Evolutionary conservation across 2,888 invertebrate species (phyloP), one percentile per base, ranked within the genome.

Genomic region (Gortyna flavago): DNA sequence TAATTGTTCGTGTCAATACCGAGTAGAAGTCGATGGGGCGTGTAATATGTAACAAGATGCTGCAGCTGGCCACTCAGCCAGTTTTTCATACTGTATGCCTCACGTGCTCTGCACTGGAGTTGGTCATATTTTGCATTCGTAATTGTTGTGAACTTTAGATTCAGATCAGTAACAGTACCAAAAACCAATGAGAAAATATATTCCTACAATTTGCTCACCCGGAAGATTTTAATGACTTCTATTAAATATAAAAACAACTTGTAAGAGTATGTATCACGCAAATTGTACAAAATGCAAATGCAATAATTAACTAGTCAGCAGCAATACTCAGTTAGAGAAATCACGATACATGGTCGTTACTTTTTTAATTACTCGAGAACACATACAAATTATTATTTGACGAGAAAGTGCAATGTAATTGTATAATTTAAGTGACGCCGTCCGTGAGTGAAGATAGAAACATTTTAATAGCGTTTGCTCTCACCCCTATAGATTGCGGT

Each of bases 1-100:
- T 89, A 88, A 87, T 89, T 85, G 80, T 84, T 85, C 85, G 85
- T 85, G 84, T 85, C 86, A 88, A 87, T 88, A 85, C 79, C 75
- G 78, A 86, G 87, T 86, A 87, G 85, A 81, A 88, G 88, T 86
- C 74, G 81, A 87, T 88, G 85, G 72, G 78, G 78, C 89, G 88
- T 90, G 85, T 89, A 91, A 90, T 85, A 75, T 80, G 84, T 80
- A 88, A 88, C 87, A 79, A 89, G 86, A 86, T 81, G 83, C 84
- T n/a, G n/a, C n/a, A n/a, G n/a, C n/a, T 89, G 85, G 61, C 82
- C 78, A 86, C 84, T 87, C 83, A 80, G 71, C 83, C 82, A 87
- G 85, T 88, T 90, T 85, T 91, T 91, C 86, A 87, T 44, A 44
- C 41, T 81, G 87, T 81, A 81, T 72, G 41, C 74, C 79, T 89